Conservation (phyloP, 2,888 invertebrate species). For the Troides helena region DNA sequence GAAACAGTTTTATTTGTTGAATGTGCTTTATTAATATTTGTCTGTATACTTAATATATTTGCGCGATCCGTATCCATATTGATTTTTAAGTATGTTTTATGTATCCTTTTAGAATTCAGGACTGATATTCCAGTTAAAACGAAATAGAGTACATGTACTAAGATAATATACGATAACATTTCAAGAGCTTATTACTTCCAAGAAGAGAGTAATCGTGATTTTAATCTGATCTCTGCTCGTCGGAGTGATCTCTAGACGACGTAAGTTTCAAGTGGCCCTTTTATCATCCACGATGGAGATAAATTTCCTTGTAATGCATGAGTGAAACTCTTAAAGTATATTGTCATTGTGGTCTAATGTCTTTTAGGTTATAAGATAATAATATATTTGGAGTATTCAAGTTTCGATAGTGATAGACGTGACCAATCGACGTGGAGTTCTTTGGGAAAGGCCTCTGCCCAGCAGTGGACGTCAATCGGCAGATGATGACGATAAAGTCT, state of each 20-base stretch:
- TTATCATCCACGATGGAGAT: conserved; percentile 14
- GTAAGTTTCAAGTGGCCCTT: conserved; percentile 12
- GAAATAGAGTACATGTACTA: background rate
- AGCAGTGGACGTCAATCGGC: too few species aligned
- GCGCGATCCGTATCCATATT: too few species aligned
- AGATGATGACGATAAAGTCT: too few species aligned
- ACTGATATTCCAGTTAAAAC: background rate
- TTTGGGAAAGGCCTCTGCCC: too few species aligned
- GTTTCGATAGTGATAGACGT: background rate
- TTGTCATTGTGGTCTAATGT: background rate
- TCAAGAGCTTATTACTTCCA: conserved; percentile 6
- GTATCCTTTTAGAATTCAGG: background rate
- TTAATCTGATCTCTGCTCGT: conserved; percentile 9
- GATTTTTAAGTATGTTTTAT: too few species aligned
- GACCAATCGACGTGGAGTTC: too few species aligned
- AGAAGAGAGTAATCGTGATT: conserved; percentile 9
- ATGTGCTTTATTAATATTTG: too few species aligned
- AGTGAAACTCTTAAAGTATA: conserved; percentile 7
- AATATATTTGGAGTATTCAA: background rate
- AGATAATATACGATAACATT: background rate
- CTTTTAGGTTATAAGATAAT: background rate
- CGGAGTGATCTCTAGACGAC: conserved; percentile 3
- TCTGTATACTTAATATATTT: too few species aligned
- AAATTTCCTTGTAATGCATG: conserved; percentile 13
- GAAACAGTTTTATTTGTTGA: too few species aligned